Conservation (phyloP, 2,888 invertebrate species). For the Adela reaumurella region DNA sequence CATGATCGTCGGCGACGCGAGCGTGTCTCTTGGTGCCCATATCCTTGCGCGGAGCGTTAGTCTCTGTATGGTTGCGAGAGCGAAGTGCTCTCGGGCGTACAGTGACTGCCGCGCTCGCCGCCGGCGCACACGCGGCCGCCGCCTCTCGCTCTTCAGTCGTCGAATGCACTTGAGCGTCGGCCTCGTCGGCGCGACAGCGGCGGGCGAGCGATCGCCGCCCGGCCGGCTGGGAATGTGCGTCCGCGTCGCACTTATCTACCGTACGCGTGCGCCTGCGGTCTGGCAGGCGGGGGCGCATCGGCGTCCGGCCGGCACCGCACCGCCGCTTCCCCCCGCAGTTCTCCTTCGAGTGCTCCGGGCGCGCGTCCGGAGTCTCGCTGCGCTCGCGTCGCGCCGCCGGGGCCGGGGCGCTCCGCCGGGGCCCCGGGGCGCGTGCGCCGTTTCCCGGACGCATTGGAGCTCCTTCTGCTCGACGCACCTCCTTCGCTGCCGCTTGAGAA, state of each 20-base stretch:
- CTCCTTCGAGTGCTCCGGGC: slow-evolving; percentile 7
- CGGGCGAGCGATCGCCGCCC: slow-evolving; percentile 21
- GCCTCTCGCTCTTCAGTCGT: slow-evolving; percentile 9
- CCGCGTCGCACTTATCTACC: slow-evolving; percentile 12
- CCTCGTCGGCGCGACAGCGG: slow-evolving; percentile 22
- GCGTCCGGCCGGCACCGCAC: slow-evolving; percentile 16
- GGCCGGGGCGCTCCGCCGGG: slow-evolving; percentile 35
- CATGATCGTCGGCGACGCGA: slow-evolving; percentile 10
- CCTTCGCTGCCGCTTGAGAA: slow-evolving; percentile 15
- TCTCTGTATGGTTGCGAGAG: slow-evolving; percentile 22
- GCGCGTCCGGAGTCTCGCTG: slow-evolving; percentile 23
- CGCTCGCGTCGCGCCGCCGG: slow-evolving; percentile 18
- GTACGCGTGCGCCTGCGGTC: slow-evolving; percentile 8
- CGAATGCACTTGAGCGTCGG: slow-evolving; percentile 9
- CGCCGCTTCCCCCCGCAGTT: slow-evolving; percentile 7
- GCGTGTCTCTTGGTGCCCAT: slow-evolving; percentile 12
- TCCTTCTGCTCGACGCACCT: neutral
- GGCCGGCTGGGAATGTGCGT: slow-evolving; percentile 32
- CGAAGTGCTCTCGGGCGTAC: slow-evolving; percentile 20
- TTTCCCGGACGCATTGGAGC: slow-evolving; percentile 26
- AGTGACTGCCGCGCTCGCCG: too few species aligned
- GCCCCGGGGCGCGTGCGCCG: slow-evolving; percentile 40
- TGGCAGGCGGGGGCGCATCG: slow-evolving; percentile 20
- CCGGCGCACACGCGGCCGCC: neutral
- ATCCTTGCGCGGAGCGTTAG: slow-evolving; percentile 13